Evolutionary conservation across 2,888 invertebrate genomes (phyloP).

Genomic region (Pseudoips prasinana): DNA sequence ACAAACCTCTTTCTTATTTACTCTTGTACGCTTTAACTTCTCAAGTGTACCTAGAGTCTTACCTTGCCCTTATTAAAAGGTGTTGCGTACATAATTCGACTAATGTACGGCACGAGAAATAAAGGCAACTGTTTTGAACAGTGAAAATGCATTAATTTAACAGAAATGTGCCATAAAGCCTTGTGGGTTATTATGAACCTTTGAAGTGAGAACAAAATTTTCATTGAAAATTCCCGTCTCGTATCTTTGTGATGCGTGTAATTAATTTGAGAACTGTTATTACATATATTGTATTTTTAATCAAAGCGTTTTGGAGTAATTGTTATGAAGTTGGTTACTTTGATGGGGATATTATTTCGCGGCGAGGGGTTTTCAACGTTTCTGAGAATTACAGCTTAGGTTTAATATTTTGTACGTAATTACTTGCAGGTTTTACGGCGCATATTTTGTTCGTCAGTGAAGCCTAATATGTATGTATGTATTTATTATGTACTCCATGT

Average conservation of each 20-base stretch:
- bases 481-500: no score
- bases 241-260: neutral
- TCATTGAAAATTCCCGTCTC: neutral
- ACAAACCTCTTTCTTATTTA: no score
- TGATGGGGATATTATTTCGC: no score
- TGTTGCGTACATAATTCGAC: slow-evolving; percentile 42
- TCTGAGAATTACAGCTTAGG: no score
- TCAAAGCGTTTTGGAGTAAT: neutral
- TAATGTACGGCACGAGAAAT: slow-evolving; percentile 38
- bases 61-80: slow-evolving; percentile 27
- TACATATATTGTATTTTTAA: neutral
- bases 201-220: slow-evolving; percentile 30
- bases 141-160: slow-evolving; percentile 52
- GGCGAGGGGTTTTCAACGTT: no score
- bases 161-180: slow-evolving; percentile 41
- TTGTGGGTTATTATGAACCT: slow-evolving; percentile 33
- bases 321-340: no score
- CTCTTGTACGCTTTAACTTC: no score
- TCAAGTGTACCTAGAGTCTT: no score
- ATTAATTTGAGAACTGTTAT: neutral
- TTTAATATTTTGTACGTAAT: no score
- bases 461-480: no score
- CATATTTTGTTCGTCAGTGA: no score
- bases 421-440: no score
- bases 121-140: slow-evolving; percentile 38